A percentile compares a stretch with the other conserved stretches of the same genome.
phyloP scores from a whole-genome alignment of 1,140 invertebrate species.

The Asbolus verrucosus region DNA sequence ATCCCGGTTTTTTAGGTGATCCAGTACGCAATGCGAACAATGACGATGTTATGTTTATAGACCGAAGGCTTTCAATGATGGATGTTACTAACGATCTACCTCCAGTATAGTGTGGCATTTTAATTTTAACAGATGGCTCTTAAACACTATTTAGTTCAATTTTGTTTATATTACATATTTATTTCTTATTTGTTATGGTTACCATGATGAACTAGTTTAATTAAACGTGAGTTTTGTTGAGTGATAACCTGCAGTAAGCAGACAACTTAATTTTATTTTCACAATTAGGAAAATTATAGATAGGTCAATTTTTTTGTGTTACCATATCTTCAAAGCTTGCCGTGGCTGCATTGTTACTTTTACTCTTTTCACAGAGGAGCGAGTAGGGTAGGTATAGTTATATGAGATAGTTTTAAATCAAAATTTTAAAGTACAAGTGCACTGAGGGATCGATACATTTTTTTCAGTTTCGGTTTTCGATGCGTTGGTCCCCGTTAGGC shows the following conservation, averaged over 20 bases:
- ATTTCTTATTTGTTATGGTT: slow-evolving; percentile 26
- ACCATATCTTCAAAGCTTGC: slow-evolving; percentile 25
- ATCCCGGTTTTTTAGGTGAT: neutral
- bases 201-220: slow-evolving; percentile 20
- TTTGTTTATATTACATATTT: slow-evolving; percentile 20
- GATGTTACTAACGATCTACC: slow-evolving; percentile 39
- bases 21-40: slow-evolving; percentile 11
- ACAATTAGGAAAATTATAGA: neutral
- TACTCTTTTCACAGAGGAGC: too few species aligned
- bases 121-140: slow-evolving; percentile 15
- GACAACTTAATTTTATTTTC: slow-evolving; percentile 20
- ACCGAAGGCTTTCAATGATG: slow-evolving; percentile 38
- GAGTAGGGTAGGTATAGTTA: too few species aligned
- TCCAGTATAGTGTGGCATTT: slow-evolving; percentile 40
- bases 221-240: neutral
- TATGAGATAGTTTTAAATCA: too few species aligned
- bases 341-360: neutral
- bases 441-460: too few species aligned
- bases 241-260: neutral
- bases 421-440: too few species aligned
- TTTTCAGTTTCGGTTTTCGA: too few species aligned
- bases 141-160: slow-evolving; percentile 37
- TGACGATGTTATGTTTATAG: slow-evolving; percentile 24
- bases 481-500: too few species aligned
- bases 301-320: slow-evolving; percentile 31